Evolutionary conservation across 2,797 vertebrate genomes (phyloP).

Genomic region (Manis pentadactyla): DNA sequence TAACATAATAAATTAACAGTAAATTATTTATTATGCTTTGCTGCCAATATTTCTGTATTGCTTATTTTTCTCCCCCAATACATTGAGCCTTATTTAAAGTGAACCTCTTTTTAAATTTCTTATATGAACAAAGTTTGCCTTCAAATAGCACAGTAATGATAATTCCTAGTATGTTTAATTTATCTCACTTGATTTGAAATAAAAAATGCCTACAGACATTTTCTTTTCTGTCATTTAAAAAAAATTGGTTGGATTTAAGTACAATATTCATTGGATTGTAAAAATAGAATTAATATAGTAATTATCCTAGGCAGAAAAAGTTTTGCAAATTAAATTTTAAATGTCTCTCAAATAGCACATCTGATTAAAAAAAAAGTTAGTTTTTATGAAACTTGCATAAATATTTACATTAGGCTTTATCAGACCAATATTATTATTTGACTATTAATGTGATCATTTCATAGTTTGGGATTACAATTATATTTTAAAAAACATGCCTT

Average conservation of each 20-base stretch:
- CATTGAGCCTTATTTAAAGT: background rate
- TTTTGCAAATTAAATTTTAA: background rate
- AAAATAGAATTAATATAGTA: background rate
- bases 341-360: background rate
- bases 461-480: background rate
- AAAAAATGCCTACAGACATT: background rate
- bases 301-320: background rate
- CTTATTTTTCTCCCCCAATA: background rate
- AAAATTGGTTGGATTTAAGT: background rate
- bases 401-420: background rate
- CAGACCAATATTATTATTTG: background rate
- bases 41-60: background rate
- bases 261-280: background rate
- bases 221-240: background rate
- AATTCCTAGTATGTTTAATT: background rate
- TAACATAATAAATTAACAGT: background rate
- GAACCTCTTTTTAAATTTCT: background rate
- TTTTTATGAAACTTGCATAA: background rate
- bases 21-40: background rate
- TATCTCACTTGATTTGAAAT: background rate
- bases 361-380: background rate
- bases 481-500: background rate
- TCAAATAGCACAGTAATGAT: background rate
- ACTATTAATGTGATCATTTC: background rate
- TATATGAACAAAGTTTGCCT: background rate